Conservation (phyloP, 2,113 vertebrate species). For the Engraulis encrasicolus region DNA sequence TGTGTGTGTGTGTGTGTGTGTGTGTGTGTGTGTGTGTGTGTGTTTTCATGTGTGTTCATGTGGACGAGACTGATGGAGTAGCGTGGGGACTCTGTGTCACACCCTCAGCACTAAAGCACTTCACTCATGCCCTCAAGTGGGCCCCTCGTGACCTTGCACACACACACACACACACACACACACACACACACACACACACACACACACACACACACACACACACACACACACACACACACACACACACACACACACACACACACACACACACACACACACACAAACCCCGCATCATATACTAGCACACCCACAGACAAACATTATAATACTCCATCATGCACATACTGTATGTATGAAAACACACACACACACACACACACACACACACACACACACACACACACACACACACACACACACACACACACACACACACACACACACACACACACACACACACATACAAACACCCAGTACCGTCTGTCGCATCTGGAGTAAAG, state of each 20-base stretch:
- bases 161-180: neutral
- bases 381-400: neutral
- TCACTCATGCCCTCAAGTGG: slow-evolving; percentile 53
- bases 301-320: slow-evolving; percentile 17
- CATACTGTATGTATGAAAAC: too few relatives aligned
- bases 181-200: neutral
- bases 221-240: neutral
- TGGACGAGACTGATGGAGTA: slow-evolving; percentile 64
- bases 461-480: neutral
- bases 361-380: neutral
- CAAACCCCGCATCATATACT: neutral
- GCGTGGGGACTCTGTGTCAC: slow-evolving; percentile 61
- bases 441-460: neutral
- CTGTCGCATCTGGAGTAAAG: neutral
- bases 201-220: neutral
- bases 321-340: too few relatives aligned
- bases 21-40: neutral
- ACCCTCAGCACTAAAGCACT: slow-evolving; percentile 63
- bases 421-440: neutral
- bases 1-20: too few relatives aligned
- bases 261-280: neutral
- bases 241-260: neutral
- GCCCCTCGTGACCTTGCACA: slow-evolving; percentile 64
- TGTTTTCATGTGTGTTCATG: neutral
- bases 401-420: neutral